Evolutionary conservation across 2,888 invertebrate species (phyloP).

Genomic region (Chymomyza procnemis): DNA sequence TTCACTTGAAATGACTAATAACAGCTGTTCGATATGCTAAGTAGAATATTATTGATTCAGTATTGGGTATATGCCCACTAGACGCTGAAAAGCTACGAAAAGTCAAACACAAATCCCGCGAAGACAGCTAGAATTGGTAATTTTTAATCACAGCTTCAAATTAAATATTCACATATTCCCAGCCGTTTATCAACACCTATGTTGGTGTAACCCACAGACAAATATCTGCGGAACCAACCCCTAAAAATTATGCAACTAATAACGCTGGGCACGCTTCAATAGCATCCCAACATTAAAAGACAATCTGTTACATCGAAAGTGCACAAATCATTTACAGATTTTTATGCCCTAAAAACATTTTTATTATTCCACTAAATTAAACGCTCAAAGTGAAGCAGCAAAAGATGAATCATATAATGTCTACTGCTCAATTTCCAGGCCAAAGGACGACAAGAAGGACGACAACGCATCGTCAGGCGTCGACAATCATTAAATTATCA

Average conservation of each 20-base stretch:
- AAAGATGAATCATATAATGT: slow-evolving; percentile 28
- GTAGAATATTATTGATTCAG: background rate
- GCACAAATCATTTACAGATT: slow-evolving; percentile 67
- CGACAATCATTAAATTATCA: slow-evolving; percentile 78
- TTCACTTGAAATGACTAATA: background rate
- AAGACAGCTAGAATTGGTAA: no score
- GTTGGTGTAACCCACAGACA: background rate
- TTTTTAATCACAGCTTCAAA: background rate
- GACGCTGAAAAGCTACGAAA: no score
- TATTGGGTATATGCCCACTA: background rate
- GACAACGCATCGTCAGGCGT: slow-evolving; percentile 60
- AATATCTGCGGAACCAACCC: background rate
- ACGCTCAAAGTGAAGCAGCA: slow-evolving; percentile 44
- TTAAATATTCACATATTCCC: background rate
- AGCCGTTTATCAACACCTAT: background rate
- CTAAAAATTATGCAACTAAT: slow-evolving; percentile 11
- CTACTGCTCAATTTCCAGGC: slow-evolving; percentile 36
- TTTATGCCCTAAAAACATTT: slow-evolving; percentile 67
- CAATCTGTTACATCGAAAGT: slow-evolving; percentile 70
- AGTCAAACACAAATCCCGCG: no score
- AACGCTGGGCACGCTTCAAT: background rate
- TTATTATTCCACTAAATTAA: slow-evolving; percentile 75
- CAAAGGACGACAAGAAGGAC: slow-evolving; percentile 6
- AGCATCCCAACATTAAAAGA: slow-evolving; percentile 57
- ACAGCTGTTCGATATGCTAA: background rate